Conservation (phyloP, 35 echinoderm and acorn worm genomes). For the Ptychodera flava region DNA sequence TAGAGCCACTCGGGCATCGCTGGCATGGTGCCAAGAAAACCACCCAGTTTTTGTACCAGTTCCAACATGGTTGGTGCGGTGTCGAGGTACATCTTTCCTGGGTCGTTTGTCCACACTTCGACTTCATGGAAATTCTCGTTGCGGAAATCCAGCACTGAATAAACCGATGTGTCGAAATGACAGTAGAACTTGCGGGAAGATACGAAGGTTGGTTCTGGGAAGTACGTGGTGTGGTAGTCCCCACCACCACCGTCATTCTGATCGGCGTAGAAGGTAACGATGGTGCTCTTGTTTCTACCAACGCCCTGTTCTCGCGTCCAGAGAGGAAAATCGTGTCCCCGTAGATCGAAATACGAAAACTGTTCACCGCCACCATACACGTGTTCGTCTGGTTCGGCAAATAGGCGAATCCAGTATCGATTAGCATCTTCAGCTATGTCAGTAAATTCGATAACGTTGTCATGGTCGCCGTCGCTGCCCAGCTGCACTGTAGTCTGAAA, state of each 20-base stretch:
- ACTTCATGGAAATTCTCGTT: slow-evolving; percentile 73
- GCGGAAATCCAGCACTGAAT: slow-evolving; percentile 77
- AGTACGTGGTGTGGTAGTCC: slow-evolving; percentile 91
- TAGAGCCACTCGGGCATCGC: slow-evolving; percentile 67
- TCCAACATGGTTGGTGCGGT: slow-evolving; percentile 38
- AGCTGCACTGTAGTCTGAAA: background rate
- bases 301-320: slow-evolving; percentile 97
- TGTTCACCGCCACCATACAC: slow-evolving; percentile 95
- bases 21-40: slow-evolving; percentile 66
- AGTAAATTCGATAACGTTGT: slow-evolving; percentile 9
- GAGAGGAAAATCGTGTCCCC: slow-evolving; percentile 69
- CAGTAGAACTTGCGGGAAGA: slow-evolving; percentile 77
- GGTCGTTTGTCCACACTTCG: slow-evolving; percentile 4
- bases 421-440: slow-evolving; percentile 24
- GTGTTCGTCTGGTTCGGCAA: slow-evolving; percentile 59
- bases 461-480: background rate
- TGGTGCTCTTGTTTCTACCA: slow-evolving; percentile 70
- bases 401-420: slow-evolving; percentile 51
- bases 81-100: slow-evolving; percentile 46
- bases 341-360: slow-evolving; percentile 82
- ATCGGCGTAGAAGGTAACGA: slow-evolving; percentile 58
- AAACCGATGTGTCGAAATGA: slow-evolving; percentile 59
- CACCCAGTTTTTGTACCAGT: slow-evolving; percentile 37
- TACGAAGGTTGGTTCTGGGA: slow-evolving; percentile 80
- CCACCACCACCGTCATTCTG: slow-evolving; percentile 54